Percentiles rank a stretch among this genome's conserved stretches.
phyloP scores from a whole-genome alignment of 2,888 invertebrate genomes.

The Oscheius myriophilus region DNA sequence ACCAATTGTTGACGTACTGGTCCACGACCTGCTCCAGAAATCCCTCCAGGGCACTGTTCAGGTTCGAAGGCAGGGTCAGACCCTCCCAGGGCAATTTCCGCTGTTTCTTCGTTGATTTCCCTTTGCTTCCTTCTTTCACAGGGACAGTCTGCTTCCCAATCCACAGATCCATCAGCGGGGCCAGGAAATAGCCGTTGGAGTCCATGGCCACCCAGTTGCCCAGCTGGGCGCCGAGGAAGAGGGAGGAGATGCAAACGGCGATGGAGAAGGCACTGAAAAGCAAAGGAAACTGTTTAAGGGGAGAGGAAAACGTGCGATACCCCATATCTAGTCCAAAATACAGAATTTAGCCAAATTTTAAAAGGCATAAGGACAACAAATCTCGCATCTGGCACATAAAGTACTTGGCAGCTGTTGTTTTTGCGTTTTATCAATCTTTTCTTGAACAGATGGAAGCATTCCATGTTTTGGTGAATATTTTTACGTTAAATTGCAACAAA shows the following conservation, averaged over 20 bases:
- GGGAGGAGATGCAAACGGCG: conserved; percentile 28
- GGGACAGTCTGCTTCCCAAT: conserved; percentile 1
- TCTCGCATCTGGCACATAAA: no score
- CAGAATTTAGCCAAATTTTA: background rate
- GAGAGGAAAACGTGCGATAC: no score
- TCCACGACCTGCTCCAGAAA: conserved; percentile 60
- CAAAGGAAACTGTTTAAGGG: background rate
- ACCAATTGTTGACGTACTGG: conserved; percentile 66
- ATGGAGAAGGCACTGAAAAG: conserved; percentile 23
- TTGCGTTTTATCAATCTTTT: no score
- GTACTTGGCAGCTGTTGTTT: no score
- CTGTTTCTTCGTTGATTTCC: conserved; percentile 24
- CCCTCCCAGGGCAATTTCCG: conserved; percentile 47
- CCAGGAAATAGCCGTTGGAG: conserved; percentile 19
- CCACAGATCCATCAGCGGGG: conserved; percentile 23
- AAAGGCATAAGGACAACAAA: no score
- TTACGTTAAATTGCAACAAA: no score
- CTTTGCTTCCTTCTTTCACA: background rate
- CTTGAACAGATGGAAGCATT: no score
- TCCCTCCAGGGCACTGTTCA: conserved; percentile 63
- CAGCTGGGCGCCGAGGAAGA: conserved; percentile 23
- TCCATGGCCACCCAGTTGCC: conserved; percentile 24
- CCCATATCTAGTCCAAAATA: background rate
- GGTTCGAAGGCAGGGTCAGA: conserved; percentile 21
- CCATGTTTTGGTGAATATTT: no score